Conservation (phyloP, 2,797 vertebrate genomes). For the Crossoptilon crossoptilon region DNA sequence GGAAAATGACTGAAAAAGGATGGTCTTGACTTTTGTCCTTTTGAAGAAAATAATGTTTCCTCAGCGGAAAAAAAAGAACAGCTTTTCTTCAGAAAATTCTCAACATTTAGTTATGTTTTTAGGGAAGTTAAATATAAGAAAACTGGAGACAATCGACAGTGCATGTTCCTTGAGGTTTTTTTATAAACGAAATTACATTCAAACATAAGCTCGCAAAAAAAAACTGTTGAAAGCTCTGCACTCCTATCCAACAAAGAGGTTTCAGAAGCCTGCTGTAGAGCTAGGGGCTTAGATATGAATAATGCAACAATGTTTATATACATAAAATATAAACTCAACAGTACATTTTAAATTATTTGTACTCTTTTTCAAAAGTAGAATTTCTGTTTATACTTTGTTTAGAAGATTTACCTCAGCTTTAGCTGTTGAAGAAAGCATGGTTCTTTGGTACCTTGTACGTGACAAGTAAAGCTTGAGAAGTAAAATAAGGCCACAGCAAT, state of each 20-base stretch:
- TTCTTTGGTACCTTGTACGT: neutral
- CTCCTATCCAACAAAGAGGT: neutral
- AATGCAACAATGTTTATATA: constrained; percentile 35
- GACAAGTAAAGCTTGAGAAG: neutral
- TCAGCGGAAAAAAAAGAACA: accelerated
- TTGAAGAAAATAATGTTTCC: neutral
- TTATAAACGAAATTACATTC: neutral
- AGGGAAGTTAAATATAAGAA: neutral
- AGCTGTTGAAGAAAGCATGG: neutral
- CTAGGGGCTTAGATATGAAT: constrained; percentile 18
- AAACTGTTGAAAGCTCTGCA: neutral
- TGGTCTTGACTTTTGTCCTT: neutral
- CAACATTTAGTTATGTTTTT: neutral
- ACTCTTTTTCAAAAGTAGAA: neutral
- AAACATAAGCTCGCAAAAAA: neutral
- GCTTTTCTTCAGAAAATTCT: neutral
- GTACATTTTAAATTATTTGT: constrained; percentile 48
- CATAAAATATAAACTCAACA: constrained; percentile 56
- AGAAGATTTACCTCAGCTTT: neutral
- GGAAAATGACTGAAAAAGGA: neutral
- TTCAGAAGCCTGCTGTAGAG: constrained; percentile 5
- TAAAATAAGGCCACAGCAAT: neutral
- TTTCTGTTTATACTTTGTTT: neutral
- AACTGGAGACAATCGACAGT: neutral
- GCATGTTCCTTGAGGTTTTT: neutral